phyloP scores from a whole-genome alignment of 2,888 invertebrate genomes.

The Aspidapion aeneum region DNA sequence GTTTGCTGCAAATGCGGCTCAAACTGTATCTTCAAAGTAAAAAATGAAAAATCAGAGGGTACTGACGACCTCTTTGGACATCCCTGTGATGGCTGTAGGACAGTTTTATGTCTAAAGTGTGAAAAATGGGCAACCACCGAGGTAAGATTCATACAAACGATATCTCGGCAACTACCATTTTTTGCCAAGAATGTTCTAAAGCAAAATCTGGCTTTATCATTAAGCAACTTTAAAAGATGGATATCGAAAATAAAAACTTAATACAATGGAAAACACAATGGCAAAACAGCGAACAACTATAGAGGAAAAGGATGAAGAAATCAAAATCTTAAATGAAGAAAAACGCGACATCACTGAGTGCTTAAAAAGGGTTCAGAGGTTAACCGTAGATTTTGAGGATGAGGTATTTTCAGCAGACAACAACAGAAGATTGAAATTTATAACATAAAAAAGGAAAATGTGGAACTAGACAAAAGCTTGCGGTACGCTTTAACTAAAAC shows the following conservation, averaged over 20 bases:
- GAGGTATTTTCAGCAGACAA: too few species aligned
- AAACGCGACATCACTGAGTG: background rate
- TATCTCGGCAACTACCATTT: background rate
- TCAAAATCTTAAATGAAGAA: background rate
- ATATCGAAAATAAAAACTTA: background rate
- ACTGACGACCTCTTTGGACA: background rate
- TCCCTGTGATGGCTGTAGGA: background rate
- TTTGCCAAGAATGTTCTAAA: background rate
- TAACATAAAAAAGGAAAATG: too few species aligned
- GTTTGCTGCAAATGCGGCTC: background rate
- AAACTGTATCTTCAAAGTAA: background rate
- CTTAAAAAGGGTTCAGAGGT: too few species aligned
- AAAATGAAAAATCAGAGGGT: background rate
- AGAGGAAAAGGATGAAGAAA: too few species aligned
- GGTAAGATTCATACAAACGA: background rate
- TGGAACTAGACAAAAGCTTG: too few species aligned
- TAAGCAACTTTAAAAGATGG: background rate
- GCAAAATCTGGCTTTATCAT: background rate
- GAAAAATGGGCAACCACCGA: background rate
- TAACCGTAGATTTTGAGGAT: too few species aligned
- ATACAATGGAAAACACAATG: background rate
- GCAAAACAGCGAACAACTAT: background rate
- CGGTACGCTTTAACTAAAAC: too few species aligned
- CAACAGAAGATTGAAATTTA: too few species aligned
- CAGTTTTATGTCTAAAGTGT: background rate